Base-by-base conservation (phyloP, 2,888 invertebrate species). In the Flexamia atlantica region DNA sequence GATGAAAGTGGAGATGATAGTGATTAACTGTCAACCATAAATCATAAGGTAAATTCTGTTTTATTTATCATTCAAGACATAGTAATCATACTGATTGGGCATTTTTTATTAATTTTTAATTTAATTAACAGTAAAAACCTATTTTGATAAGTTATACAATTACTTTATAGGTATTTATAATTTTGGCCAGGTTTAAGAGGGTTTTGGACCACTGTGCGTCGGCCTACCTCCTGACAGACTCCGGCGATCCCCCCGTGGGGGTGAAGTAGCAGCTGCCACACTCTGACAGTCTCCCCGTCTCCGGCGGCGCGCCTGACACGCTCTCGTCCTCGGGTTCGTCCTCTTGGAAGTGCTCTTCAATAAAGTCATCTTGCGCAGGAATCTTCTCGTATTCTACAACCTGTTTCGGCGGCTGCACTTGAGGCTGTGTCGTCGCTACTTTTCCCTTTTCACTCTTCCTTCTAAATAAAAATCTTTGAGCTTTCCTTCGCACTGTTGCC, bases 241-340 rank as follows among this genome's bases (percentile, higher is more conserved):
- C 57, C 17, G 79, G 79, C 4, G 79, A 79, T 1, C 40, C 74
- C 0, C 57, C 79, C 17, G 20, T 28, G 7, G 79, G 79, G 5
- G 79, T 79, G 36, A 79, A 79, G 57, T 79, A 79, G 14, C 53
- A 42, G 20, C 76, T 74, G n/a, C 76, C 57, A 23, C 79, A 79
- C 57, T 28, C 14, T 2, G 79, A 79, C 10, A 79, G n/a, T 36
- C 79, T 79, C 10, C 79, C 79, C 0, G 20, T 17, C 4, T 76
- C 76, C 10, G n/a, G 0, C 5, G 9, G 12, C n/a, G 40, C 42
- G 28, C 40, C 40, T 10, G 42, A 23, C 1, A 40, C n/a, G 4
- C n/a, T 36, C 23, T 40, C 36, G 3, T 30, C 30, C 1, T 46
- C 32, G 4, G 57, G 30, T n/a, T 79, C 76, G 17, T 76, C 79